Evolutionary conservation across 2,113 vertebrate species (phyloP).

Genomic region (Petrocephalus microphthalmus): DNA sequence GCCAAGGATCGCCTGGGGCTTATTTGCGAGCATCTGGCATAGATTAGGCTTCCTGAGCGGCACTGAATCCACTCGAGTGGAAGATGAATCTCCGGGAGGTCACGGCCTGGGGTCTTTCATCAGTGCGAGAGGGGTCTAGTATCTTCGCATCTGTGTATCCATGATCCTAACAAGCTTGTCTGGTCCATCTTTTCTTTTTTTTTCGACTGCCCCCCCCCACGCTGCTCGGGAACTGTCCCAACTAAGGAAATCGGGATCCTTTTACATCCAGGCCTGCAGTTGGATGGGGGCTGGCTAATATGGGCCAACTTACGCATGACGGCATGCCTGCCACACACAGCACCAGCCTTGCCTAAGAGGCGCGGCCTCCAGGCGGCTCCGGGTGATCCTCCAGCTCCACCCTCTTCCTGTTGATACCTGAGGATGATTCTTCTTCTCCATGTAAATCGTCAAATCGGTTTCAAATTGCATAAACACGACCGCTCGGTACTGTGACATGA

Average conservation of each 20-base stretch:
- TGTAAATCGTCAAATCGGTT: neutral
- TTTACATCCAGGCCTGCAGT: neutral
- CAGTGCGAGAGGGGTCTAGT: slow-evolving; percentile 6
- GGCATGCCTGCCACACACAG: neutral
- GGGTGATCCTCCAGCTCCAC: neutral
- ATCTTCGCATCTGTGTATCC: slow-evolving; percentile 27
- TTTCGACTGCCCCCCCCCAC: neutral
- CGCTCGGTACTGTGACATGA: neutral
- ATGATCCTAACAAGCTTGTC: neutral
- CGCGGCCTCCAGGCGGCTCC: neutral
- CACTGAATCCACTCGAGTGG: slow-evolving; percentile 48
- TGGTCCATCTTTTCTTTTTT: neutral
- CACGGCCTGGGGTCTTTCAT: slow-evolving; percentile 37
- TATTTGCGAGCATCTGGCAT: slow-evolving; percentile 55
- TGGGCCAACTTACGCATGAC: neutral
- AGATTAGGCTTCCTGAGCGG: slow-evolving; percentile 43
- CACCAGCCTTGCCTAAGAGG: neutral
- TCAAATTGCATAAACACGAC: neutral
- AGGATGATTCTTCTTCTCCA: neutral
- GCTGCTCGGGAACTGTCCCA: neutral
- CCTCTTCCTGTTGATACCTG: neutral
- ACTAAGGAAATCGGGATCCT: neutral
- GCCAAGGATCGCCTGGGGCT: slow-evolving; percentile 1
- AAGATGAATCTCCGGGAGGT: slow-evolving; percentile 43
- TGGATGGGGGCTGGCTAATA: neutral